These are phyloP conservation scores for Ostrea edulis DNA, from an alignment of 1,140 invertebrate genomes.

Conservation along the genomic window DNA sequence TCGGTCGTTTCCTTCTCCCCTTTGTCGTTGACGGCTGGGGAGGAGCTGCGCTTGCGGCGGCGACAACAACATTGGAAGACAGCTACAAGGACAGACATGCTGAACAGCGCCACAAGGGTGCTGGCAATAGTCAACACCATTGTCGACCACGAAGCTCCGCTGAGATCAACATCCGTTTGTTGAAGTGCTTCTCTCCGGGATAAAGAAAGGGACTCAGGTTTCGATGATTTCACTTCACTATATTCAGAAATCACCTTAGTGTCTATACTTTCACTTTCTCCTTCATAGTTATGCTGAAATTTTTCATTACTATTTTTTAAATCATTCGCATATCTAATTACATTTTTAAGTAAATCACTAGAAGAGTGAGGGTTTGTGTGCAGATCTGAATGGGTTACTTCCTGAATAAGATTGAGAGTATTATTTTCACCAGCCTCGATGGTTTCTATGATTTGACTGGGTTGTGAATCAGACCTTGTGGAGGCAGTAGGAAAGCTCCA, in stretches of 20 bases:
- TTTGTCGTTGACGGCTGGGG: background rate
- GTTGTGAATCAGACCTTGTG: background rate
- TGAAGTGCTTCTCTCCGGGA: conserved; percentile 37
- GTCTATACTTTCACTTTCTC: background rate
- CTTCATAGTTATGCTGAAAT: background rate
- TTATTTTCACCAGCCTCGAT: conserved; percentile 29
- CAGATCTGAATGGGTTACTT: conserved; percentile 1
- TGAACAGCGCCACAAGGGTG: conserved; percentile 61
- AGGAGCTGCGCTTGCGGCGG: conserved; percentile 47
- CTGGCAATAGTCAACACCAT: conserved; percentile 62
- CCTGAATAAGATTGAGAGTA: conserved; percentile 27
- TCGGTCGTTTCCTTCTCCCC: background rate
- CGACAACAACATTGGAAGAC: conserved; percentile 72
- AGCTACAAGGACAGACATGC: conserved; percentile 64
- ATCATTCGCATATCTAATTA: conserved; percentile 13
- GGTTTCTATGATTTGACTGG: conserved; percentile 6
- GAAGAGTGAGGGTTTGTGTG: background rate
- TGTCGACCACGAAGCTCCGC: conserved; percentile 44
- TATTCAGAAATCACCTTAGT: conserved; percentile 12
- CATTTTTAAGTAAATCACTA: background rate
- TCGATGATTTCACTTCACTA: background rate
- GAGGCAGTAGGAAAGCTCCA: conserved; percentile 19
- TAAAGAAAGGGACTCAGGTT: background rate
- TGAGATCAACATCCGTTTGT: background rate
- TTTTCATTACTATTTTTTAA: background rate